A percentile compares a stretch with the other conserved stretches of the same genome.
phyloP scores from a whole-genome alignment of 1,140 invertebrate species.

The Drosophila jambulina region DNA sequence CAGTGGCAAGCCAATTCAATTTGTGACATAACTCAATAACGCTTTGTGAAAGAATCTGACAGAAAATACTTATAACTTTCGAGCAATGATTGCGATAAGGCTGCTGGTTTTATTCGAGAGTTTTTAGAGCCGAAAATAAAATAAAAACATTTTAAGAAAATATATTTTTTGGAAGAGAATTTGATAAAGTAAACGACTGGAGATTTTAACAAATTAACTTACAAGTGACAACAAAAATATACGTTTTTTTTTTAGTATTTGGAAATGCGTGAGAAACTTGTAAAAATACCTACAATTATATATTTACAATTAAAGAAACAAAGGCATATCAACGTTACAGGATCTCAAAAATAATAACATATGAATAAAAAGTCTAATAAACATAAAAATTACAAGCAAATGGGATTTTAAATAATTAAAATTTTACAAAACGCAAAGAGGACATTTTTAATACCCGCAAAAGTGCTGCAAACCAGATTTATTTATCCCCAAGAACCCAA shows the following conservation, averaged over 20 bases:
- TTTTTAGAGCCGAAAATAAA: not conserved
- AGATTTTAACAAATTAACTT: too few relatives aligned
- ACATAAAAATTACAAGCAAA: not conserved
- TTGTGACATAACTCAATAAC: slow-evolving; percentile 38
- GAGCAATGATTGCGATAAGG: slow-evolving; percentile 1
- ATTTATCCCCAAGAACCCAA: not conserved
- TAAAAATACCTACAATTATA: not conserved
- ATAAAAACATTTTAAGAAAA: not conserved
- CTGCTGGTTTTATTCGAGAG: not conserved
- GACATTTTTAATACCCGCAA: not conserved
- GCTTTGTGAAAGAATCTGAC: slow-evolving; percentile 5
- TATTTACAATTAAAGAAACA: slow-evolving; percentile 1
- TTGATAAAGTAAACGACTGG: not conserved
- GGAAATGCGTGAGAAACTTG: not conserved
- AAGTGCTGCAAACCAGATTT: not conserved
- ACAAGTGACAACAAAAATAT: not conserved
- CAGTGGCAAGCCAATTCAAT: slow-evolving; percentile 33
- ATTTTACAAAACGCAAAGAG: not conserved
- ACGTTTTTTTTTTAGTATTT: not conserved
- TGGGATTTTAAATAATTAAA: not conserved
- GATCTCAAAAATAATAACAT: not conserved
- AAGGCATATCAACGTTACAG: slow-evolving; percentile 10
- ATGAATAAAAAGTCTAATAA: too few relatives aligned
- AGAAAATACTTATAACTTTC: not conserved
- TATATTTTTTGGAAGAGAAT: not conserved